Evolutionary conservation across 2,797 vertebrate genomes (phyloP), one percentile per base, ranked within the genome.

Genomic region (Decapterus maruadsi): DNA sequence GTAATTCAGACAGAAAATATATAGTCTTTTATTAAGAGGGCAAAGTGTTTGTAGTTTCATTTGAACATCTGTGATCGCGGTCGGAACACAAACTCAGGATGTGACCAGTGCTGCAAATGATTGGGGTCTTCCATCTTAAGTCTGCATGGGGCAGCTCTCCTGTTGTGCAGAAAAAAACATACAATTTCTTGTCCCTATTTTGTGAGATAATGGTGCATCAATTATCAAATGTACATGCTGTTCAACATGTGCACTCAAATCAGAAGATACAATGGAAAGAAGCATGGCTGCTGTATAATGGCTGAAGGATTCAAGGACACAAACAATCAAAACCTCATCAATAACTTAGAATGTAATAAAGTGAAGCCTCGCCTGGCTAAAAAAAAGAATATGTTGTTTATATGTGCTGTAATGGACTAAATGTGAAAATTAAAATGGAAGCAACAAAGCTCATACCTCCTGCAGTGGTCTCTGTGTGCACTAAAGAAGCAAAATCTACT

Each of bases 261-360:
- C 42, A 59, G 13, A 63, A 17, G 14, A 31, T 62, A 50, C 14
- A 66, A 68, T 58, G n/a, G 66, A 67, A 59, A 76, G 58, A n/a
- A 11, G 11, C 11, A 17, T 53, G 40, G 14, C 42, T 79, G n/a
- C 38, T 22, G 16, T 46, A 17, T 65, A 62, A 73, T 63, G 10
- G 12, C 64, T 22, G 3, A 12, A 43, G 29, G 19, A 38, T 66
- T 84, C 48, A 68, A 36, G 46, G 66, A 62, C 68, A 57, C 40
- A 42, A 66, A n/a, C n/a, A n/a, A n/a, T n/a, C 22, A 63, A 58
- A 59, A 42, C 17, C 17, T 55, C 31, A 34, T 34, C 4, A 34
- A 6, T 34, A 34, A 43, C 40, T 9, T 61, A 62, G 56, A 73
- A 34, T 75, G 8, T 29, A 12, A 34, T 2, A 14, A 2, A 75